Conservation (phyloP, 2,113 vertebrate species). For the Myrmecophaga tridactyla region DNA sequence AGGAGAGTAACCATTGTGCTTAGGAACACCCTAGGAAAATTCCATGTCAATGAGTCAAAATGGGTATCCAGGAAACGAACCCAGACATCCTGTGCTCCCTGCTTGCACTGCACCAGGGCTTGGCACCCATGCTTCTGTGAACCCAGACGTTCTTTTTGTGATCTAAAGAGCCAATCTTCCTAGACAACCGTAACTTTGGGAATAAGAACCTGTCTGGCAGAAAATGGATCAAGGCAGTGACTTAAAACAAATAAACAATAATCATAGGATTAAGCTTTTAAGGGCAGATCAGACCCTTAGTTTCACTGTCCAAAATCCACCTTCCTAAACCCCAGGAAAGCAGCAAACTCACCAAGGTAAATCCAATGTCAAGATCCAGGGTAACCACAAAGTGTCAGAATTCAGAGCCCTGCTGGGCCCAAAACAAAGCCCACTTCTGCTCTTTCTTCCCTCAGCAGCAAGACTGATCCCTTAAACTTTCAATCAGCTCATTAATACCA, state of each 20-base stretch:
- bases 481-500: not conserved
- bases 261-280: constrained; percentile 31
- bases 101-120: not conserved
- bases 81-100: not conserved
- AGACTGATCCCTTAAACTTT: not conserved
- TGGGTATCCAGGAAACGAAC: not conserved
- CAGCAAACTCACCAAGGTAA: constrained; percentile 2
- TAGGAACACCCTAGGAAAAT: not conserved
- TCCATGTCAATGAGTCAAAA: not conserved
- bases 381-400: not conserved
- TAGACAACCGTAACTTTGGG: not conserved
- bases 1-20: not conserved
- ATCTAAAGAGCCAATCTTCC: constrained; percentile 3
- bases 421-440: not conserved
- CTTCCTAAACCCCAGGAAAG: constrained; percentile 34
- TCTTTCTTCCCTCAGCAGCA: not conserved
- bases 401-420: not conserved
- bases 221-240: not conserved
- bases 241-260: constrained; percentile 38
- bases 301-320: not conserved
- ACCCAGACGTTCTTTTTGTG: not conserved
- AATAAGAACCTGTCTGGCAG: not conserved
- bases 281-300: not conserved
- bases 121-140: not conserved
- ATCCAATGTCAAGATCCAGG: constrained; percentile 8